A percentile compares a stretch with the other conserved stretches of the same genome.
Evolutionary conservation across 2,797 vertebrate genomes (phyloP).

Genomic region (Prunella strophiata): DNA sequence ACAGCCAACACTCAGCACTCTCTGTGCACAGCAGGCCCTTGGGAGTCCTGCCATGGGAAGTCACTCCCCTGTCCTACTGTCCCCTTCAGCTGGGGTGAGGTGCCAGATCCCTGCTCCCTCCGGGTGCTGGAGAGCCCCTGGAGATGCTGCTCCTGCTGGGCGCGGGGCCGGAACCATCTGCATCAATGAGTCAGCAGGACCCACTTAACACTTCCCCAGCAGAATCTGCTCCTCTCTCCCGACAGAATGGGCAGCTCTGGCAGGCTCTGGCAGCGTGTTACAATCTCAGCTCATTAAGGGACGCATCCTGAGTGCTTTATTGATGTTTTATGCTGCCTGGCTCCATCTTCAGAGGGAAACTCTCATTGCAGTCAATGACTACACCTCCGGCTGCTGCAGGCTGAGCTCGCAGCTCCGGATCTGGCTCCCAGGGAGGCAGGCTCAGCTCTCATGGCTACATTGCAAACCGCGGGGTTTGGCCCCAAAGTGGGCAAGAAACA

Average conservation of each 20-base stretch:
- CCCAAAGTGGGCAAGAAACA: rapidly evolving
- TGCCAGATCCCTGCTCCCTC: background rate
- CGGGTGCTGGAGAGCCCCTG: background rate
- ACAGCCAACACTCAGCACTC: rapidly evolving
- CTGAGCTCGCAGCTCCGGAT: background rate
- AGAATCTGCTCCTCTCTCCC: conserved; percentile 43
- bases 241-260: conserved; percentile 36
- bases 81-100: background rate
- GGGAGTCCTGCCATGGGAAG: rapidly evolving
- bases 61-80: rapidly evolving
- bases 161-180: background rate
- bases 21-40: rapidly evolving
- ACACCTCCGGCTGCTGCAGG: conserved; percentile 11
- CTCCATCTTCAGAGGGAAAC: conserved; percentile 59
- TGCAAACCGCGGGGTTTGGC: background rate
- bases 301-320: conserved; percentile 43
- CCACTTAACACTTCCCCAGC: conserved; percentile 46
- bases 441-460: background rate
- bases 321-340: conserved; percentile 54
- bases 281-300: conserved; percentile 52
- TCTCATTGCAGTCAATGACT: conserved; percentile 50
- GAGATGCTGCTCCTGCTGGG: background rate
- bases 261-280: conserved; percentile 17
- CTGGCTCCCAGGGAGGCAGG: background rate
- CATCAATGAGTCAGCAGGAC: conserved; percentile 61